Percentiles rank a stretch among this genome's conserved stretches.
These are phyloP conservation scores for Tridacna crocea DNA, from an alignment of 2,888 invertebrate genomes.

Conservation along the genomic window DNA sequence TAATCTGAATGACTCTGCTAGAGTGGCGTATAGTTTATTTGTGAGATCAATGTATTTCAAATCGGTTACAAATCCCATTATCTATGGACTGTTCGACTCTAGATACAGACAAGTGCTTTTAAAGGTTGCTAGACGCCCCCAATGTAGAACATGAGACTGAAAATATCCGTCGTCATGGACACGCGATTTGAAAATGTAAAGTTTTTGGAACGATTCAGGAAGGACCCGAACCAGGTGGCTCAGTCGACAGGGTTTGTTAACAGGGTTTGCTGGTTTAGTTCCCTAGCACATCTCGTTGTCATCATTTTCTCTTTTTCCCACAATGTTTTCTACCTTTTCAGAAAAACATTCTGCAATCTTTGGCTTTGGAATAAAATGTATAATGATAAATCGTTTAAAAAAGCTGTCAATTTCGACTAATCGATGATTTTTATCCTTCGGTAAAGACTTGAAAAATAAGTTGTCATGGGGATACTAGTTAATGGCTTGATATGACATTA, in stretches of 20 bases:
- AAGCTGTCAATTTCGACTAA: too few species aligned
- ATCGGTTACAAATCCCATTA: conserved; percentile 11
- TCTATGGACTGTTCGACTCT: conserved; percentile 15
- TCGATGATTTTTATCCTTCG: too few species aligned
- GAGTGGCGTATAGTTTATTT: conserved; percentile 16
- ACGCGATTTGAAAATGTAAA: too few species aligned
- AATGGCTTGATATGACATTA: too few species aligned
- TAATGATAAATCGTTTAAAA: too few species aligned
- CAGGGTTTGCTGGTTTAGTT: not conserved
- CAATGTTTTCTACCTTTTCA: not conserved
- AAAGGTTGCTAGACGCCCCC: not conserved
- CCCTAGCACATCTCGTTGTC: not conserved
- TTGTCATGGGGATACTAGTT: too few species aligned
- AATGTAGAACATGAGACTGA: too few species aligned
- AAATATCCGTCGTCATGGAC: too few species aligned
- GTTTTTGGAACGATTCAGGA: too few species aligned
- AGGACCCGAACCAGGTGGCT: not conserved
- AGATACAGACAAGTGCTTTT: conserved; percentile 9
- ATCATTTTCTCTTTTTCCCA: not conserved
- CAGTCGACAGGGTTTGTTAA: not conserved
- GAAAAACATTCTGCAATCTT: too few species aligned
- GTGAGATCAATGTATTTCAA: conserved; percentile 18
- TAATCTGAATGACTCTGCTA: conserved; percentile 3
- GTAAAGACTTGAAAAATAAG: too few species aligned
- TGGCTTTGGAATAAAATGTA: too few species aligned